A percentile compares a stretch with the other conserved stretches of the same genome.
These are phyloP conservation scores for Sylvilagus bachmani DNA, from an alignment of 2,113 vertebrate genomes.

Conservation along the genomic window DNA sequence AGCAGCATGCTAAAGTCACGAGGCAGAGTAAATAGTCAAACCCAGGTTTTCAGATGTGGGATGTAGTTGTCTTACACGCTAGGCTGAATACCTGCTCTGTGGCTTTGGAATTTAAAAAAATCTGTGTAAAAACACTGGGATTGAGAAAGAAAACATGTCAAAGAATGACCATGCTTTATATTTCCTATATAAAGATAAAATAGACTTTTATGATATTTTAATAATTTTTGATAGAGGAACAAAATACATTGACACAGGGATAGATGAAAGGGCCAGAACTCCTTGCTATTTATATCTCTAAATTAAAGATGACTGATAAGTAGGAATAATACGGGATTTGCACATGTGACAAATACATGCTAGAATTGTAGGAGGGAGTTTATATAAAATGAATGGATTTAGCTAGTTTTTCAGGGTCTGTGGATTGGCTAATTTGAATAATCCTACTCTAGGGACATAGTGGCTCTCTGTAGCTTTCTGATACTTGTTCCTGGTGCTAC, in stretches of 20 bases:
- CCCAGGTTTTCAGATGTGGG: too few species aligned
- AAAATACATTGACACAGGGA: background rate
- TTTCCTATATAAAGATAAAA: background rate
- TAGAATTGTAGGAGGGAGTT: background rate
- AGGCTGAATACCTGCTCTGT: too few species aligned
- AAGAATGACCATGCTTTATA: slow-evolving; percentile 3
- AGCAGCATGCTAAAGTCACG: too few species aligned
- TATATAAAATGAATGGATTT: background rate
- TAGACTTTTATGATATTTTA: slow-evolving; percentile 6
- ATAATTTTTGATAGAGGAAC: background rate
- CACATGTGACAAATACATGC: background rate
- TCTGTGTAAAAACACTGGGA: background rate
- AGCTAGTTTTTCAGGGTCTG: background rate
- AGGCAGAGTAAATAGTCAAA: too few species aligned
- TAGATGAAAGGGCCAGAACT: background rate
- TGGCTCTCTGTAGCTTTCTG: background rate
- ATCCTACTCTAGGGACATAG: background rate
- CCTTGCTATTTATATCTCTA: background rate
- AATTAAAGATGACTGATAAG: background rate
- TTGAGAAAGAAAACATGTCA: slow-evolving; percentile 25
- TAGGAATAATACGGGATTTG: background rate
- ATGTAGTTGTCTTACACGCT: too few species aligned
- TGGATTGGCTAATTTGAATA: background rate
- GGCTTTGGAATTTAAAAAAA: background rate
- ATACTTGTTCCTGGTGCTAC: background rate